Conservation (phyloP, 2,797 vertebrate genomes). For the Enteromius argenteus region DNA sequence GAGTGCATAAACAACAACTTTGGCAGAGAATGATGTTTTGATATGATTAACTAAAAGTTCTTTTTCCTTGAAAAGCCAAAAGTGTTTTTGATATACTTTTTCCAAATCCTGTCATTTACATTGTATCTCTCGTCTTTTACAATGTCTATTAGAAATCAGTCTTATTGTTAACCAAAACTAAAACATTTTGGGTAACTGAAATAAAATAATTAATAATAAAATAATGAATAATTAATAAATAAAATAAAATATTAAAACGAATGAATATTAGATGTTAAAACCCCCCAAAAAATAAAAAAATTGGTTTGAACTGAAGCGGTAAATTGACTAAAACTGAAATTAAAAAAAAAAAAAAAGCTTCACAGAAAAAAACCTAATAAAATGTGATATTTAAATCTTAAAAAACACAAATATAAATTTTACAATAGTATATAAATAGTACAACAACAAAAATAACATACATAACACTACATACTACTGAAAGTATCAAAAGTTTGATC, state of each 20-base stretch:
- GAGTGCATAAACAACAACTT: slow-evolving; percentile 8
- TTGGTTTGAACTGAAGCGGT: background rate
- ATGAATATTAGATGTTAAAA: too few relatives aligned
- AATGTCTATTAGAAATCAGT: background rate
- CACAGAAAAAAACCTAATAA: too few relatives aligned
- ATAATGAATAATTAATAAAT: background rate
- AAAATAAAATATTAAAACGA: too few relatives aligned
- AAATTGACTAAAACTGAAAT: background rate
- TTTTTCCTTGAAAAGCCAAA: background rate
- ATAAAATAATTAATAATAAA: background rate
- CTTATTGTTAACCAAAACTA: background rate
- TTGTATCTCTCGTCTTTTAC: background rate
- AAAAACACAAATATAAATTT: too few relatives aligned
- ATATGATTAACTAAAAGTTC: background rate
- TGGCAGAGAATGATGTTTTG: background rate
- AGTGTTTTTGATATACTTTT: background rate
- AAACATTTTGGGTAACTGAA: background rate
- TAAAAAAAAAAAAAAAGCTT: too few relatives aligned
- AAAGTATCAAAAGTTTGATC: background rate
- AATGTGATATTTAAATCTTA: too few relatives aligned
- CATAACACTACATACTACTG: background rate
- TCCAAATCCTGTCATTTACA: background rate
- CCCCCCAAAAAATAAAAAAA: background rate
- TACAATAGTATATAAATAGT: too few relatives aligned
- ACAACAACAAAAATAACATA: too few relatives aligned